Conservation (phyloP, 1,140 invertebrate species). For the Drosophila ambigua region DNA sequence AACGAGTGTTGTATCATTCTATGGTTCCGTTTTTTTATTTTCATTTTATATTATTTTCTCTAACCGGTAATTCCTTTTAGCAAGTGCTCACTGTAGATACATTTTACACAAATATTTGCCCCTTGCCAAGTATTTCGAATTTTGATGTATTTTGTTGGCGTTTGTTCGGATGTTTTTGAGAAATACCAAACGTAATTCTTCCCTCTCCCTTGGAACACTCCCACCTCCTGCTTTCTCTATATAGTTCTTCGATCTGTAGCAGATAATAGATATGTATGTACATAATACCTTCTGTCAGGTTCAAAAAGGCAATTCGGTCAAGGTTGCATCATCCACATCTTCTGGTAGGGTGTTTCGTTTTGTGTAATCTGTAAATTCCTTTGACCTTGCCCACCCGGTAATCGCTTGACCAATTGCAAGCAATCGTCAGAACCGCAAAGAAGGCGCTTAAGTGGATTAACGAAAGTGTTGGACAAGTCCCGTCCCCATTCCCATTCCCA, state of each 20-base stretch:
- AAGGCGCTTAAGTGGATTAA: slow-evolving; percentile 67
- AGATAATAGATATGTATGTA: no score
- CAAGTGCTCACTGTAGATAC: slow-evolving; percentile 8
- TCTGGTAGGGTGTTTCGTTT: background rate
- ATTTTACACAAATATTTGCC: slow-evolving; percentile 36
- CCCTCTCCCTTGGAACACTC: background rate
- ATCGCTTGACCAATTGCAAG: slow-evolving; percentile 34
- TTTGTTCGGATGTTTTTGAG: slow-evolving; percentile 37
- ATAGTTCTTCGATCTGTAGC: no score
- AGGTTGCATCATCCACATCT: slow-evolving; percentile 2
- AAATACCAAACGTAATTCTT: slow-evolving; percentile 34
- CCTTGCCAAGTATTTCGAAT: slow-evolving; percentile 69
- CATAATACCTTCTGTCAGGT: background rate
- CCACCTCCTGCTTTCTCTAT: no score
- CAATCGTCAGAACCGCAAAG: slow-evolving; percentile 30
- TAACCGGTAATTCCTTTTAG: background rate
- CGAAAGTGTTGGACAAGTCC: slow-evolving; percentile 62
- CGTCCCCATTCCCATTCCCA: background rate
- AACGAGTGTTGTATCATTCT: no score
- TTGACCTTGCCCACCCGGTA: slow-evolving; percentile 37
- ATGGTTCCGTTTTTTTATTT: no score
- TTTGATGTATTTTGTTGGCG: slow-evolving; percentile 67
- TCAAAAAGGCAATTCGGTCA: slow-evolving; percentile 23
- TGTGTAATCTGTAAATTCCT: slow-evolving; percentile 8
- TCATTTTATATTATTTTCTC: no score